Conservation (phyloP, 2,113 vertebrate species). For the Sprattus sprattus region DNA sequence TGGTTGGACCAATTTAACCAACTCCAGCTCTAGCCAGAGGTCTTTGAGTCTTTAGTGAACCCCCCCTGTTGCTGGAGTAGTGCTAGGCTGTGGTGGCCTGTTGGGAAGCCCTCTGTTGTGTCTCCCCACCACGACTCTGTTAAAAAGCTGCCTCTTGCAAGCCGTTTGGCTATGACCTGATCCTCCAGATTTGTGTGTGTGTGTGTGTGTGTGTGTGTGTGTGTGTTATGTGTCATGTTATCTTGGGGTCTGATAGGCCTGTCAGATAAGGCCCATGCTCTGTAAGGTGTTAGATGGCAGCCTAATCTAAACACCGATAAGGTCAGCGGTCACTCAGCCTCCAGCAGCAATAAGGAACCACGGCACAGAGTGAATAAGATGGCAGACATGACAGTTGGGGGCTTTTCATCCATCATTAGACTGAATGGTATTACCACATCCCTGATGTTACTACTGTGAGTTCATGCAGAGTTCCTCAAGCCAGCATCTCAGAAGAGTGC, state of each 20-base stretch:
- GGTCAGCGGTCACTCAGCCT: neutral
- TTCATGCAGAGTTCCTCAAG: too few relatives aligned
- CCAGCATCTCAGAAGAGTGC: neutral
- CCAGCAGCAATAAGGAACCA: neutral
- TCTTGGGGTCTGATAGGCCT: slow-evolving; percentile 24
- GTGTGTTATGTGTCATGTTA: slow-evolving; percentile 40
- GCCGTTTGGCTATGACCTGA: neutral
- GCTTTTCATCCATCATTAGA: too few relatives aligned
- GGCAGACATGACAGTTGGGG: too few relatives aligned
- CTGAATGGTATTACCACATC: too few relatives aligned
- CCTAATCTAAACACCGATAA: slow-evolving; percentile 48
- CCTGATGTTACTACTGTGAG: too few relatives aligned
- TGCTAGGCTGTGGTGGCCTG: too few relatives aligned
- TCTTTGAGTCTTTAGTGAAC: neutral
- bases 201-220: neutral
- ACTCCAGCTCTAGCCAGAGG: neutral
- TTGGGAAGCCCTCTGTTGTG: neutral
- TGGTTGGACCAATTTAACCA: neutral
- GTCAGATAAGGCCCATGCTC: slow-evolving; percentile 33
- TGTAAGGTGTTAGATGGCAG: slow-evolving; percentile 37
- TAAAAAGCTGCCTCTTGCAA: neutral
- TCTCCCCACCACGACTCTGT: neutral
- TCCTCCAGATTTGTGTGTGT: neutral
- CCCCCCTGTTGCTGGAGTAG: neutral
- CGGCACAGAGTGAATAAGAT: neutral